Base-by-base conservation (phyloP, 2,888 invertebrate species). In the Caenorhabditis zanzibari region DNA sequence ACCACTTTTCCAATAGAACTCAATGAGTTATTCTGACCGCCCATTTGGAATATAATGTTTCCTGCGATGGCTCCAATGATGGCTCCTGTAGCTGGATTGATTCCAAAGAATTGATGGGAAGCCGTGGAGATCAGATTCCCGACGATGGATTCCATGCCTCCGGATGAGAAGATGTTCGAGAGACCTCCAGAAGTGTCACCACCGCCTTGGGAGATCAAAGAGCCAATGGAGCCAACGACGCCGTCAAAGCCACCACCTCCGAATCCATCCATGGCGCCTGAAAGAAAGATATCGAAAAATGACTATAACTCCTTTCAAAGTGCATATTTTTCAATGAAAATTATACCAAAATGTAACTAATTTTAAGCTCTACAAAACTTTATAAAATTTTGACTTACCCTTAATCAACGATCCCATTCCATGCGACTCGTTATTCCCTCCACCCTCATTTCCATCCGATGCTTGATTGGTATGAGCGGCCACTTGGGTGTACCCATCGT, bases 11-110 rank as follows among this genome's bases (percentile, higher is more conserved):
- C 92, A 32, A 92, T 88, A 26, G 86, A 85, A 35, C 90, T 89
- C 44, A 92, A 77, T 16, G 77, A 81, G 68, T 92, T 92, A 76
- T 90, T 86, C 58, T 90, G 87, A 19, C 92, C 92, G 24, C 89
- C 90, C 81, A 89, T 81, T 14, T 88, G 81, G 85, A 92, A 91
- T 58, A 92, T 86, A 14, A 90, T 63, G 63, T 92, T 92, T 64
- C 92, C 92, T 7, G 91, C 91, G 22, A 92, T 90, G 4, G 91
- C 88, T 35, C 91, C 91, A 28, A 92, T 88, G 26, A 91, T 90
- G 0, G 85, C 84, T 5, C 90, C 90, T 10, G 89, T 89, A 0
- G 61, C 85, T 14, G 89, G 88, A 41, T 90, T 86, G 58, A 90
- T 81, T 16, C 88, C 86, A 54, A 90, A 84, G 64, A 90, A 91